Evolutionary conservation across 1,140 invertebrate species (phyloP), one percentile per base, ranked within the genome.

Genomic region (Wasmannia auropunctata): DNA sequence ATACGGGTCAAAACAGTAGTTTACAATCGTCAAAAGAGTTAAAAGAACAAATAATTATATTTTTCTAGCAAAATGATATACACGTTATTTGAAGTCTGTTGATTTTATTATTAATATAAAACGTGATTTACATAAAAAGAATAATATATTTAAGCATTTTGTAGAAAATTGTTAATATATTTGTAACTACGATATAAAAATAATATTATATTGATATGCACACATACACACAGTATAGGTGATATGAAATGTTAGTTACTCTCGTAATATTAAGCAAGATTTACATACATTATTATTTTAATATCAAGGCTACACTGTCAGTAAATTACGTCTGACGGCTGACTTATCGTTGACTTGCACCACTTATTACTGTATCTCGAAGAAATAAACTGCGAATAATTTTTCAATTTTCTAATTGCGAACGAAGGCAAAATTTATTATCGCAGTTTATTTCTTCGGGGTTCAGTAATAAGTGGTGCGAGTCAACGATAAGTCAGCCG

Each of bases 401-500:
- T n/a, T n/a, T n/a, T n/a, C n/a, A n/a, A n/a, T n/a, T n/a, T n/a
- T n/a, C n/a, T 28, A 51, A 80, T 54, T 11, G 16, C 46, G n/a
- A 37, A 37, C 4, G 3, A 28, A 51, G 16, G n/a, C 3, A 43
- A 43, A 16, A 54, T 54, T 40, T 11, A 37, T 46, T n/a, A n/a
- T 49, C 3, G 28, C 16, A 3, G 28, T 43, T 46, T 14, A 1
- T 77, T 14, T 62, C 2, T 19, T 51, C 16, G 14, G n/a, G 16
- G 5, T 76, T 34, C 34, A 43, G 16, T 43, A 25, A 22, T 16
- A 43, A 69, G 77, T 80, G 14, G 14, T 54, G 56, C 6, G 28
- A 67, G 62, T 56, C 49, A 40, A 34, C 16, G 49, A 80, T 69
- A 54, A 40, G 22, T 80, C 49, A n/a, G 16, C 4, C 76, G 14